Percentiles rank a stretch among this genome's conserved stretches.
These are phyloP conservation scores for Sebastes umbrosus DNA, from an alignment of 2,797 vertebrate genomes.

Conservation along the genomic window DNA sequence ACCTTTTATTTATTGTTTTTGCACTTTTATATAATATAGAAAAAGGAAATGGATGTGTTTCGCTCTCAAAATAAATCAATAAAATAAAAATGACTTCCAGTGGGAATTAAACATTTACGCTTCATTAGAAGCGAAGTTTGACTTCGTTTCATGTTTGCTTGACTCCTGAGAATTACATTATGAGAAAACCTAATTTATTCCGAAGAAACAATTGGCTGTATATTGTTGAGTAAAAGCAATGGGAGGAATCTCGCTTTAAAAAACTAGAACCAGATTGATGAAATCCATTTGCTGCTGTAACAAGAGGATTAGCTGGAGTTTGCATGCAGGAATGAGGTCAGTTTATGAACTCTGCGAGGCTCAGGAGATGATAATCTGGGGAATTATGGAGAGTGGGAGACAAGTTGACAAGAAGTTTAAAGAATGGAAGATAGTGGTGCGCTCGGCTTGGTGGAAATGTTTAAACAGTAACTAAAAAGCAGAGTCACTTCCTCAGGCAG, in stretches of 20 bases:
- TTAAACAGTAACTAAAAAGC: too few species aligned
- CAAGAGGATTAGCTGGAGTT: constrained; percentile 53
- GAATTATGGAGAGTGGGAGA: constrained; percentile 27
- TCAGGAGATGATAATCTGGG: constrained; percentile 47
- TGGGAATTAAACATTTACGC: not conserved
- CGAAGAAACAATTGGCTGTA: not conserved
- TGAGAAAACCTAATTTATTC: not conserved
- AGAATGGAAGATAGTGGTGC: not conserved
- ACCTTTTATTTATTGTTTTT: not conserved
- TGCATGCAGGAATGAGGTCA: constrained; percentile 46
- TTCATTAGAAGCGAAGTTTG: not conserved
- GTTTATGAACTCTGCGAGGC: constrained; percentile 17
- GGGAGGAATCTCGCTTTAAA: not conserved
- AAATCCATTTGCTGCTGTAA: constrained; percentile 31
- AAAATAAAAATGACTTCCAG: not conserved
- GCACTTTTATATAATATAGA: not conserved
- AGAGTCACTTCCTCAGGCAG: too few species aligned
- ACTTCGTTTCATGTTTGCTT: not conserved
- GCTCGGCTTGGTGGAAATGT: too few species aligned
- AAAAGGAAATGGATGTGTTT: not conserved
- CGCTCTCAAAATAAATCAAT: not conserved
- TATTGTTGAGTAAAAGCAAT: not conserved
- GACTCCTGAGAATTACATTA: not conserved
- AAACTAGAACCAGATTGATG: not conserved
- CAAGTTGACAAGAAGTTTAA: constrained; percentile 32